phyloP scores from a whole-genome alignment of 2,113 vertebrate species.

The Spea bombifrons region DNA sequence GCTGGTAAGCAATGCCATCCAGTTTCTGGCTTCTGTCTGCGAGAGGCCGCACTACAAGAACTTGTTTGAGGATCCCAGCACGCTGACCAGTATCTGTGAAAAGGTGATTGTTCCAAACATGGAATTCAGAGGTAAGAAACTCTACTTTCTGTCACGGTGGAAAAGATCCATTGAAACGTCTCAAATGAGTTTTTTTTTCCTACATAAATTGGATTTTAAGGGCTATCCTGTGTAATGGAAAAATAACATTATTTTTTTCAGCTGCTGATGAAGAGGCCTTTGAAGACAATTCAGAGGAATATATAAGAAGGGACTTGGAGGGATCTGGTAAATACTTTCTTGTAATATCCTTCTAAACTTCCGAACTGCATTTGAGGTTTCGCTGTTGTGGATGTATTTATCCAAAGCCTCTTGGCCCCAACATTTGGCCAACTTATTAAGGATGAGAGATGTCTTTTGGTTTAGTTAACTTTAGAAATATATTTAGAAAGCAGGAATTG shows the following conservation, averaged over 20 bases:
- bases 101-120: constrained; percentile 99
- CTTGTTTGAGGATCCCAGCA: constrained; percentile 96
- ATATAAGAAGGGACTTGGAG: constrained; percentile 95
- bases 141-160: no score
- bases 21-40: constrained; percentile 96
- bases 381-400: no score
- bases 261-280: constrained; percentile 98
- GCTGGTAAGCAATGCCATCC: constrained; percentile 97
- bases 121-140: constrained; percentile 93
- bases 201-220: no score
- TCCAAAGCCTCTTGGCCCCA: no score
- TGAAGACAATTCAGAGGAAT: constrained; percentile 98
- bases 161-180: no score
- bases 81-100: constrained; percentile 95
- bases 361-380: neutral
- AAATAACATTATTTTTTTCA: constrained; percentile 54
- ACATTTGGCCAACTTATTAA: neutral
- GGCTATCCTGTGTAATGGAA: no score
- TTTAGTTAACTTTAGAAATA: neutral
- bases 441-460: neutral
- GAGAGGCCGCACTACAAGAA: constrained; percentile 97
- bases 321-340: constrained; percentile 81
- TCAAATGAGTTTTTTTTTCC: no score
- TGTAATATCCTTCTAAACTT: neutral
- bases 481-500: no score